Base-by-base conservation (phyloP, 2,797 vertebrate genomes). In the Phrynocephalus forsythii region DNA sequence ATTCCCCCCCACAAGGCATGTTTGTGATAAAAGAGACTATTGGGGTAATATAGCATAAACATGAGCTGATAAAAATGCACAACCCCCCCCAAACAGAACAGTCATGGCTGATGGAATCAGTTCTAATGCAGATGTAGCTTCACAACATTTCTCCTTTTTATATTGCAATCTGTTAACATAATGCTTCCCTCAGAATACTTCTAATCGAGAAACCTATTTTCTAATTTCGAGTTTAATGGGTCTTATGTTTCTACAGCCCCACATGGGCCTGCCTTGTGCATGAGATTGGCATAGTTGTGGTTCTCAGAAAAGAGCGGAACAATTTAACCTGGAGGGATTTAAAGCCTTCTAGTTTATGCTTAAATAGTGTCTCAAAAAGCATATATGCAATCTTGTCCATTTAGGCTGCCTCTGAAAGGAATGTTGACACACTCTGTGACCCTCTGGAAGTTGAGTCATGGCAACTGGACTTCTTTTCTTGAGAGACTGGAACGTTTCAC, bases 41-140 rank as follows among this genome's bases (percentile, higher is more conserved):
- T 85, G 67, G 38, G 38, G 69, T 90, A 78, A 89, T 79, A 86
- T 79, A 69, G 20, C n/a, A 76, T 22, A 56, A 52, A 79, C 87
- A 87, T 83, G 8, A 87, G 90, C 86, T 79, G 66, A 44, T 87
- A 88, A 92, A 89, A 91, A 86, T 85, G 68, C 48, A 94, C 71
- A 71, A 0, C 1, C 88, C 20, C 18, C 52, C 86, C 33, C 24
- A 77, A 85, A 84, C 82, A 94, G 68, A 73, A 15, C n/a, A 88
- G 16, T 72, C 48, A 84, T 16, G 71, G 67, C 66, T 92, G 76
- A 93, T 84, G 71, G 90, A 87, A 73, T 87, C 76, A 91, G 33
- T n/a, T 69, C 28, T 86, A 90, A 85, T n/a, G 44, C 77, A 66
- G 2, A 88, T 60, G 69, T 0, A 84, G 68, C 28, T 30, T 72